Evolutionary conservation across 2,797 vertebrate genomes (phyloP).

Genomic region (Bradypodion pumilum): DNA sequence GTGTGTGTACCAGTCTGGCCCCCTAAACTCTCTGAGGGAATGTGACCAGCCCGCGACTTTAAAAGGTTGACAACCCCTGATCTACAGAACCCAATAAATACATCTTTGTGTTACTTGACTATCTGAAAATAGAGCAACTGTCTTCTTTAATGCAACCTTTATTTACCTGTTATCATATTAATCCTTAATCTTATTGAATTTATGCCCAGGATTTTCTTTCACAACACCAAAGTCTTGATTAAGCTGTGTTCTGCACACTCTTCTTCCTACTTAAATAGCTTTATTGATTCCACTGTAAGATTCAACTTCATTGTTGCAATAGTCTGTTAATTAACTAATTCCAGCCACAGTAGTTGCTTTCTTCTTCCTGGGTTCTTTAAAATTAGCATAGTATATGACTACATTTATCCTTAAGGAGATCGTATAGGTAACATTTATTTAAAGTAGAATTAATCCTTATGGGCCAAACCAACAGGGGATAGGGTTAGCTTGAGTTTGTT

Average conservation of each 20-base stretch:
- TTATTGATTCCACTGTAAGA: slow-evolving; percentile 59
- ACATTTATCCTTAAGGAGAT: neutral
- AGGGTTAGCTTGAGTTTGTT: too few relatives aligned
- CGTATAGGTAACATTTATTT: neutral
- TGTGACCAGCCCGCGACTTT: too few relatives aligned
- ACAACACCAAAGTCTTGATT: slow-evolving; percentile 49
- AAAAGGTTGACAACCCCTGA: too few relatives aligned
- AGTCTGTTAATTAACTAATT: slow-evolving; percentile 65
- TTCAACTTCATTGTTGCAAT: slow-evolving; percentile 54
- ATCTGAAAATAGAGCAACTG: slow-evolving; percentile 15
- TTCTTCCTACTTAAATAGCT: slow-evolving; percentile 60
- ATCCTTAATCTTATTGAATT: slow-evolving; percentile 23
- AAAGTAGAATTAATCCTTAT: slow-evolving; percentile 51
- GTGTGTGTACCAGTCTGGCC: too few relatives aligned
- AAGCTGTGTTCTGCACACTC: slow-evolving; percentile 47
- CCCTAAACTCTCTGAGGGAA: too few relatives aligned
- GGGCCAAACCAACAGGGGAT: too few relatives aligned
- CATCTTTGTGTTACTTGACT: neutral
- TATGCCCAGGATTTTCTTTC: slow-evolving; percentile 32
- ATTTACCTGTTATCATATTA: slow-evolving; percentile 30
- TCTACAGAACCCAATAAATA: neutral
- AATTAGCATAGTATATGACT: slow-evolving; percentile 41
- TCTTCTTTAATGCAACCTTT: slow-evolving; percentile 23
- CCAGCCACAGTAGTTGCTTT: slow-evolving; percentile 49
- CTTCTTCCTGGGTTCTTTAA: slow-evolving; percentile 53